A percentile compares a stretch with the other conserved stretches of the same genome.
Evolutionary conservation across 2,797 vertebrate genomes (phyloP).

Genomic region (Harpagifer antarcticus): DNA sequence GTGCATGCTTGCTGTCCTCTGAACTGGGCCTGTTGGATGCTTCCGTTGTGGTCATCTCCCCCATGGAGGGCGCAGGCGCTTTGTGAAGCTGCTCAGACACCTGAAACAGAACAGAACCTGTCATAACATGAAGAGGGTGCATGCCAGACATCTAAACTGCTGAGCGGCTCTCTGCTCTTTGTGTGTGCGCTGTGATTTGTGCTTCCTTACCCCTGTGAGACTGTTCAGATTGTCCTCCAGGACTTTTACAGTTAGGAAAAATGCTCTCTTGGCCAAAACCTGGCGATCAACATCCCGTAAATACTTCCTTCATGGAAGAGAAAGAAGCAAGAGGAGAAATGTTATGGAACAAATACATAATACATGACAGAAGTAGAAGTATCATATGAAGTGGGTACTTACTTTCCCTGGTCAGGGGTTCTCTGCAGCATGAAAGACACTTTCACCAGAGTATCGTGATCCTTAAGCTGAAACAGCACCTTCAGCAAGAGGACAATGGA

Average conservation of each 20-base stretch:
- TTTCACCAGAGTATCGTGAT: constrained; percentile 95
- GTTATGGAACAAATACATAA: constrained; percentile 44
- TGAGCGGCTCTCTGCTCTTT: constrained; percentile 17
- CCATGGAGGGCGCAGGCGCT: constrained; percentile 81
- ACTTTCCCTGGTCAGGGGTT: constrained; percentile 99
- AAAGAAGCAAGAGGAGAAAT: constrained; percentile 15
- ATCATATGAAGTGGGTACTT: constrained; percentile 66
- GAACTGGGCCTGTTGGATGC: constrained; percentile 88
- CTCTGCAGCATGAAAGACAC: constrained; percentile 99
- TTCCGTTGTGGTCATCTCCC: constrained; percentile 96
- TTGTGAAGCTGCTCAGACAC: constrained; percentile 88
- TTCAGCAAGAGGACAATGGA: constrained; percentile 96
- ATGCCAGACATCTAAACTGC: constrained; percentile 48
- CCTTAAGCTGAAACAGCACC: constrained; percentile 94
- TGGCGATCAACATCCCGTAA: constrained; percentile 99
- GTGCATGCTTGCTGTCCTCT: constrained; percentile 89
- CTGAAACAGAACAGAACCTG: constrained; percentile 80
- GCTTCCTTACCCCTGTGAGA: constrained; percentile 89
- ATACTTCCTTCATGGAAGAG: constrained; percentile 89
- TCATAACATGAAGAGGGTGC: constrained; percentile 57
- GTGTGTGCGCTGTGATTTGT: constrained; percentile 25
- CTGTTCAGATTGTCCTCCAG: constrained; percentile 96
- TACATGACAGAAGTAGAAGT: constrained; percentile 10
- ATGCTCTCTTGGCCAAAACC: constrained; percentile 96
- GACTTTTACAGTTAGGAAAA: constrained; percentile 97